phyloP scores from a whole-genome alignment of 2,797 vertebrate species.

The Sciurus vulgaris region DNA sequence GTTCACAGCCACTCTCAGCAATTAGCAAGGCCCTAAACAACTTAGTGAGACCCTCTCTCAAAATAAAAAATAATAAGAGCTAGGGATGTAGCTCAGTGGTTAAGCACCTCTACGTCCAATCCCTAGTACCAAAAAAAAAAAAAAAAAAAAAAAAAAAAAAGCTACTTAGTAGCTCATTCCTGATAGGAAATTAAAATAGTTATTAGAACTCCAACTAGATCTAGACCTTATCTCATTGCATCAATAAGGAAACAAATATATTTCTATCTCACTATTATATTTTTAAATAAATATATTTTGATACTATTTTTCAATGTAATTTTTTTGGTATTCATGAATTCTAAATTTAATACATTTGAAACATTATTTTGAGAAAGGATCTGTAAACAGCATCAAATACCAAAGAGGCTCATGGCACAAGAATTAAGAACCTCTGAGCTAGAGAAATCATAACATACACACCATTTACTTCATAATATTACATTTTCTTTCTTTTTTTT shows the following conservation, averaged over 20 bases:
- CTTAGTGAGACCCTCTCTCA: too few relatives aligned
- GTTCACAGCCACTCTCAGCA: too few relatives aligned
- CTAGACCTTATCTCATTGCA: slow-evolving; percentile 49
- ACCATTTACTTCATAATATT: neutral
- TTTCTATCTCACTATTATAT: slow-evolving; percentile 20
- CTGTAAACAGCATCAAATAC: neutral
- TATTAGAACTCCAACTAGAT: slow-evolving; percentile 29
- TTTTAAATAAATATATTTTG: slow-evolving; percentile 68
- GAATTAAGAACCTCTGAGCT: neutral
- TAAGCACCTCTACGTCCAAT: too few relatives aligned
- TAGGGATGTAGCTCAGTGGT: too few relatives aligned
- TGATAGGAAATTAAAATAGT: slow-evolving; percentile 61
- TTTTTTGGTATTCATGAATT: slow-evolving; percentile 45
- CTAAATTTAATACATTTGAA: slow-evolving; percentile 49
- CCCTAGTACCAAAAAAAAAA: too few relatives aligned
- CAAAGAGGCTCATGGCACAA: neutral
- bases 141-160: too few relatives aligned
- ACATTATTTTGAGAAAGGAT: slow-evolving; percentile 57
- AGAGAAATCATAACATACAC: neutral
- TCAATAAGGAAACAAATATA: slow-evolving; percentile 44
- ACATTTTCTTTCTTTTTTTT: neutral
- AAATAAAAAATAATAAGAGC: too few relatives aligned
- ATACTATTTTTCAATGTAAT: slow-evolving; percentile 43
- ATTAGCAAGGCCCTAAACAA: too few relatives aligned
- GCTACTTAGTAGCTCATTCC: neutral